Evolutionary conservation across 2,888 invertebrate species (phyloP), one percentile per base, ranked within the genome.

Genomic region (Archips crataeganus): DNA sequence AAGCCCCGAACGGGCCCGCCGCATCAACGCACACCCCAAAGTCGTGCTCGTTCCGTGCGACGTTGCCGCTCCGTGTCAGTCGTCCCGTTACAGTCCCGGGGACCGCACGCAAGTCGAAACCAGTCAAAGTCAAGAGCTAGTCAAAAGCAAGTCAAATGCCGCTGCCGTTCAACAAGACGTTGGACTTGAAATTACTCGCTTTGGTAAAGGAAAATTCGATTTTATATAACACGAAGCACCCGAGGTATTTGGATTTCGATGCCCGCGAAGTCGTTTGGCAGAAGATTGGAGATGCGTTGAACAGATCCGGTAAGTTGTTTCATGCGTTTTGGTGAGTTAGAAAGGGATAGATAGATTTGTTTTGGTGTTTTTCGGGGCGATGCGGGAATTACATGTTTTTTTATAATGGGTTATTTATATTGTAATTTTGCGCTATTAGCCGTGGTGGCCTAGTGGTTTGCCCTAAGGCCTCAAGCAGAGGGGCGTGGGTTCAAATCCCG

Each of bases 181-280:
- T 90, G 3, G 93, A 93, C 74, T 65, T 90, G 8, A 90, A 88
- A 80, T 77, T 93, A 3, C 78, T 93, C 3, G 82, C 84, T 65
- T 61, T 88, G 10, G 93, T 93, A 1, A 89, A 87, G 77, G 88
- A 91, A 3, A 88, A 91, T 65, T 82, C 87, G 0, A 83, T 91
- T 0, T 69, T 93, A 0, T 93, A 93, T 79, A 87, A 93, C 71
- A 80, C 86, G 0, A 85, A 84, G n/a, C 87, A 92, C 45, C 79
- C 86, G 0, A 91, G 91, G 72, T 91, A 92, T 74, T 74, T 88
- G 70, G 89, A 92, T 68, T 86, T 84, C 9, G 90, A 93, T 70
- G 80, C 86, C 0, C 84, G 91, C 47, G 93, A 93, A 79, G 90
- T 91, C 0, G 81, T 89, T 45, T 94, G 94, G 94, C 91, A 91